Evolutionary conservation across 1,140 invertebrate species (phyloP).

Genomic region (Panagrolaimus sp.): DNA sequence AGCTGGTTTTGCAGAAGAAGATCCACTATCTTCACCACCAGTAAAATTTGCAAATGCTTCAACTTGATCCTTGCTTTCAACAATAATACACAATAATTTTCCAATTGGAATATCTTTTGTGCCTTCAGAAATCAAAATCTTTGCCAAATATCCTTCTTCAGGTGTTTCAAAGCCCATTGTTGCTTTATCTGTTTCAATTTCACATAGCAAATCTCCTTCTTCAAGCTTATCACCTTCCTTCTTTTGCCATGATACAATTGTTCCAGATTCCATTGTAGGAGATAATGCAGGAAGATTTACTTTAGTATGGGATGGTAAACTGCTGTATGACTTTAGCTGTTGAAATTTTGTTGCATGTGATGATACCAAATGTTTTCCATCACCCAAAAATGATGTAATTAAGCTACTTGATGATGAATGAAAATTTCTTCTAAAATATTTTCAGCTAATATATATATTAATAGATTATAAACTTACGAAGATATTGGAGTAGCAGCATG

Average conservation of each 20-base stretch:
- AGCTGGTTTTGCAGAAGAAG: constrained; percentile 60
- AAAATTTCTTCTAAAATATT: too few relatives aligned
- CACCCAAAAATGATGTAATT: too few relatives aligned
- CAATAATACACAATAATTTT: constrained; percentile 71
- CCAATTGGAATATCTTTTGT: constrained; percentile 71
- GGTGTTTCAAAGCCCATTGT: constrained; percentile 99
- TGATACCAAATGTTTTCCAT: too few relatives aligned
- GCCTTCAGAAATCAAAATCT: constrained; percentile 75
- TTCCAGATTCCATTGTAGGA: constrained; percentile 96
- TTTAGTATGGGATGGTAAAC: constrained; percentile 71
- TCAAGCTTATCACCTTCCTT: constrained; percentile 77
- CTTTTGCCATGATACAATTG: constrained; percentile 94
- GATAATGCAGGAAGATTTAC: constrained; percentile 87
- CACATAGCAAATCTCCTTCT: constrained; percentile 85
- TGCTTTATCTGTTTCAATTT: constrained; percentile 99
- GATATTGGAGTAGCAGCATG: too few relatives aligned
- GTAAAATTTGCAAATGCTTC: constrained; percentile 67
- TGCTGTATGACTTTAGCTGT: too few relatives aligned
- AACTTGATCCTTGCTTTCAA: constrained; percentile 66
- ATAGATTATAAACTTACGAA: too few relatives aligned
- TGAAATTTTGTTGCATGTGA: too few relatives aligned
- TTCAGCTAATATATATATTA: too few relatives aligned
- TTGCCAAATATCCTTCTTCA: constrained; percentile 94
- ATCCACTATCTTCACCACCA: constrained; percentile 14
- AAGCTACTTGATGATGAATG: too few relatives aligned